Percentiles rank a stretch among this genome's conserved stretches.
Conservation (phyloP, 53 echinoderm and acorn worm species). For the Paelopatides confundens region DNA sequence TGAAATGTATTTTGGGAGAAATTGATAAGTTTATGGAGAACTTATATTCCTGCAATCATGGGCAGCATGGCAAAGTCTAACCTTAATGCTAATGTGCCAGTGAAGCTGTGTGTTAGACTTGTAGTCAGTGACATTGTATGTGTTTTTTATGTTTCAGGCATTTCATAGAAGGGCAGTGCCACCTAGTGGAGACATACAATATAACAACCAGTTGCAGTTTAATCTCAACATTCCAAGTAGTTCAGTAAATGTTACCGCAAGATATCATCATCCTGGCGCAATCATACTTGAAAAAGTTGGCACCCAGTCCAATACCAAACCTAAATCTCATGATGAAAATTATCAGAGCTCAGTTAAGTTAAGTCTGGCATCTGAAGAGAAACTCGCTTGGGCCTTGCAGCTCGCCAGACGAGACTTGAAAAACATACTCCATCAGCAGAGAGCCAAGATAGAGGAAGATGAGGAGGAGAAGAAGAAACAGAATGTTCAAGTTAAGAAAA, state of each 20-base stretch:
- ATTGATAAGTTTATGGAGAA: too few species aligned
- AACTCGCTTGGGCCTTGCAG: conserved; percentile 76
- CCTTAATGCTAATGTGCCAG: too few species aligned
- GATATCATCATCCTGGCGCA: conserved; percentile 85
- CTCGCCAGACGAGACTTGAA: conserved; percentile 89
- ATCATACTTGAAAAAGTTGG: conserved; percentile 85
- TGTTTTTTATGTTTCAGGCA: neutral
- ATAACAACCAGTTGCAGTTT: conserved; percentile 89
- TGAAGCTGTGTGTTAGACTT: too few species aligned
- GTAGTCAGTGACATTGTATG: too few species aligned
- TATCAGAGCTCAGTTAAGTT: conserved; percentile 60
- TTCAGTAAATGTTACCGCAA: conserved; percentile 66
- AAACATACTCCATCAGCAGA: conserved; percentile 68
- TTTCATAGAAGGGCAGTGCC: neutral
- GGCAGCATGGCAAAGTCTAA: too few species aligned
- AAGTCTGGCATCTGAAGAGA: conserved; percentile 81
- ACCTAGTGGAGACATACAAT: neutral
- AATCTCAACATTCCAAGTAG: conserved; percentile 81
- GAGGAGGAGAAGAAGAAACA: conserved; percentile 40
- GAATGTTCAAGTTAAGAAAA: conserved; percentile 40
- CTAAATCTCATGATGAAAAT: neutral
- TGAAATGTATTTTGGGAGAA: too few species aligned
- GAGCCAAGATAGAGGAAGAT: neutral
- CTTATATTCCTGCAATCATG: too few species aligned
- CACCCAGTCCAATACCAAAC: neutral